Percentiles rank a stretch among this genome's conserved stretches.
Conservation (phyloP, 2,113 vertebrate genomes). For the Gallinago undulata region DNA sequence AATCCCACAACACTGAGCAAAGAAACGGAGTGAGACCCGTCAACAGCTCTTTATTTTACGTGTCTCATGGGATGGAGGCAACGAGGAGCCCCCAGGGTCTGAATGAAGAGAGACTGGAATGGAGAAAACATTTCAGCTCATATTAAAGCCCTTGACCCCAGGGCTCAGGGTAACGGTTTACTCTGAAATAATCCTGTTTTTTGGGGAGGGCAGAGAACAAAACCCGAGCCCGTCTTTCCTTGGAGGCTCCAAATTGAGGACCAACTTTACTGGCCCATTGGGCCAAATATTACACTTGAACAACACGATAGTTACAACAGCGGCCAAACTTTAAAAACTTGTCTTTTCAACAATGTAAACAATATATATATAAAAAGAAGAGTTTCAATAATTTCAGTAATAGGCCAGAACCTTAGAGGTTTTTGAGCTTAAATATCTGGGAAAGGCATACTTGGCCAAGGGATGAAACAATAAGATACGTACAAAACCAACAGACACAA, state of each 20-base stretch:
- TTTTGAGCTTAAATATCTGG: not conserved
- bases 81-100: not conserved
- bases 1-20: not conserved
- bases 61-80: rapidly evolving
- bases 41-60: not conserved
- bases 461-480: not conserved
- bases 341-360: not conserved
- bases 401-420: not conserved
- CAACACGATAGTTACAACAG: not conserved
- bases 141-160: not conserved
- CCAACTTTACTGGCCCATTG: not conserved
- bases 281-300: conserved; percentile 12
- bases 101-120: not conserved
- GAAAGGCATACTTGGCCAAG: not conserved
- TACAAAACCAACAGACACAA: not conserved
- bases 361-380: not conserved
- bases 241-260: not conserved
- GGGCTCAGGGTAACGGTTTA: not conserved
- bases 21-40: not conserved
- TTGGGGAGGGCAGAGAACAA: not conserved
- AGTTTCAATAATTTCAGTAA: not conserved
- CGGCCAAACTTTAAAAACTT: not conserved
- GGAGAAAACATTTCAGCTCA: not conserved
- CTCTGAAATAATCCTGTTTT: not conserved
- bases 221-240: not conserved